These are phyloP conservation scores for Hydrotaea diabolus DNA, from an alignment of 2,888 invertebrate species.

Conservation along the genomic window DNA sequence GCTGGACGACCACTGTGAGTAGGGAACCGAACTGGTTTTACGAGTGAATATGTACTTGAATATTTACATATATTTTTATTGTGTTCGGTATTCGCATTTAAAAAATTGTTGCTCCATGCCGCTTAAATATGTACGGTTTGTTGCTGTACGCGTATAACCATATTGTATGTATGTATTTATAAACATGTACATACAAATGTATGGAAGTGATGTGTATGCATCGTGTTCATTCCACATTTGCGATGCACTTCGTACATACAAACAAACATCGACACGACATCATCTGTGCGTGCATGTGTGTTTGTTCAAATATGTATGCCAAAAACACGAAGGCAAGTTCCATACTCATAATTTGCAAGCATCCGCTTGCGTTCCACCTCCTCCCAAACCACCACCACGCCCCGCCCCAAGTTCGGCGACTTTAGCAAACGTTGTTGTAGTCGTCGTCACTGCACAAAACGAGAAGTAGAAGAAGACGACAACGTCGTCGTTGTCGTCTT, in stretches of 20 bases:
- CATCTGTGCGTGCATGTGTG: too few species aligned
- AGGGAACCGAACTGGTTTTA: slow-evolving; percentile 33
- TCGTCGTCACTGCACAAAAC: slow-evolving; percentile 4
- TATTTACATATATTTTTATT: neutral
- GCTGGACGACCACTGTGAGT: slow-evolving; percentile 22
- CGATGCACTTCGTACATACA: slow-evolving; percentile 17
- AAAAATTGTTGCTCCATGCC: neutral
- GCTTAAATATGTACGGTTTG: slow-evolving; percentile 6
- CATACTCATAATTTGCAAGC: slow-evolving; percentile 47
- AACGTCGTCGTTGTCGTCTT: neutral
- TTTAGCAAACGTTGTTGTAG: slow-evolving; percentile 12
- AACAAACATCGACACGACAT: too few species aligned
- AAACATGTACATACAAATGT: slow-evolving; percentile 44
- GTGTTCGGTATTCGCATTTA: slow-evolving; percentile 20
- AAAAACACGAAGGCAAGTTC: slow-evolving; percentile 51
- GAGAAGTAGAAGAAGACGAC: neutral
- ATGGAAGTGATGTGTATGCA: slow-evolving; percentile 10
- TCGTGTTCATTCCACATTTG: slow-evolving; percentile 6
- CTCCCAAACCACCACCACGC: neutral
- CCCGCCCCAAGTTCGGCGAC: slow-evolving; percentile 10
- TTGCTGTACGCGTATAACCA: slow-evolving; percentile 9
- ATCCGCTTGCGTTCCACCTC: slow-evolving; percentile 29
- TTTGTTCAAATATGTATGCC: slow-evolving; percentile 22
- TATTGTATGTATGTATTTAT: slow-evolving; percentile 28
- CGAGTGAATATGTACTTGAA: slow-evolving; percentile 28